Conservation (phyloP, 2,888 invertebrate genomes). For the Charanyca ferruginea region DNA sequence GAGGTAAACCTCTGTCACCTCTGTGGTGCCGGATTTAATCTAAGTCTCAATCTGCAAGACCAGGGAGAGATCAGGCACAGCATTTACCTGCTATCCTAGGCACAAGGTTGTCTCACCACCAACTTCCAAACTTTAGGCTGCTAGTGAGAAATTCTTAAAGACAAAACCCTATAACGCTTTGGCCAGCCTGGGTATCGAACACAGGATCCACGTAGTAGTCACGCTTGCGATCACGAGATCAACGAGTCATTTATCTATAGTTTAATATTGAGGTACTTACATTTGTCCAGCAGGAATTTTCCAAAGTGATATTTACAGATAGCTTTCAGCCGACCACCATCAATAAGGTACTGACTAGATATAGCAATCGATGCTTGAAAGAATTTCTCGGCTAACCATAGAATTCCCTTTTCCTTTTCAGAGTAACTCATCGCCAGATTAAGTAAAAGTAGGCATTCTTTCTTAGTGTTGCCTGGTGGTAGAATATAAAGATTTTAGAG, state of each 20-base stretch:
- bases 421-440: conserved; percentile 82
- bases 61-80: no score
- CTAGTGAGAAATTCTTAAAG: no score
- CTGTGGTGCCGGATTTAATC: no score
- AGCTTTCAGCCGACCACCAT: conserved; percentile 88
- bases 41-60: no score
- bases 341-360: conserved; percentile 81
- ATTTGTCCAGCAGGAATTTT: conserved; percentile 89
- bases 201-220: not conserved
- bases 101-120: no score
- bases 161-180: no score
- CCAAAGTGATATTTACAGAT: conserved; percentile 89
- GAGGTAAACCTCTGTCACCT: no score
- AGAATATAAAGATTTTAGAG: not conserved
- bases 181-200: no score
- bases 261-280: conserved; percentile 72
- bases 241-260: not conserved
- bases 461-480: conserved; percentile 76
- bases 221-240: not conserved
- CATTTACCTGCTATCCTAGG: no score
- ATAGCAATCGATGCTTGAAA: conserved; percentile 86
- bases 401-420: conserved; percentile 85
- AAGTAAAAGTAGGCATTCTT: conserved; percentile 84
- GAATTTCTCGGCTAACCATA: conserved; percentile 91
- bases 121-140: no score